These are phyloP conservation scores for Platycheirus rosarum DNA, from an alignment of 2,888 invertebrate species.

Conservation along the genomic window DNA sequence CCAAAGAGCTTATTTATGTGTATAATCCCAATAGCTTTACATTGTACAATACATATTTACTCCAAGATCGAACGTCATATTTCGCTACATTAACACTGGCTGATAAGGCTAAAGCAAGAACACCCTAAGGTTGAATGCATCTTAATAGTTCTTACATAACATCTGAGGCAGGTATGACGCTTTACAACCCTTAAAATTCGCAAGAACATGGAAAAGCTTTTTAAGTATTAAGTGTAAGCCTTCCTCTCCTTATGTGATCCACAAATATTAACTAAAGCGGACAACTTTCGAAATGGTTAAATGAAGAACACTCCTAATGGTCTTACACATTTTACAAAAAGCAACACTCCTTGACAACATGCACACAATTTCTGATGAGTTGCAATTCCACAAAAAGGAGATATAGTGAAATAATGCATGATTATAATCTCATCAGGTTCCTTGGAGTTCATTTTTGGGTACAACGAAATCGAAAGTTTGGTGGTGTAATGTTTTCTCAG, in stretches of 20 bases:
- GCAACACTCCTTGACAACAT: conserved; percentile 6
- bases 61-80: too few relatives aligned
- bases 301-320: conserved; percentile 15
- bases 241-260: conserved; percentile 8
- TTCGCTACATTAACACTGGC: too few relatives aligned
- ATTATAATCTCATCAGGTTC: conserved; percentile 9
- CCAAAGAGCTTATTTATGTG: too few relatives aligned
- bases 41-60: too few relatives aligned
- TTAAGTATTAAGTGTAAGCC: conserved; percentile 21
- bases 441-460: background rate
- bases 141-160: background rate
- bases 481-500: too few relatives aligned
- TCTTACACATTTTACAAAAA: conserved; percentile 3
- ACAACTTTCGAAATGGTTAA: conserved; percentile 14
- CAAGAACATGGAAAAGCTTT: conserved; percentile 39
- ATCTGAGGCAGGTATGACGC: background rate
- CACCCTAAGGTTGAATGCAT: background rate
- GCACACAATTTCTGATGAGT: background rate
- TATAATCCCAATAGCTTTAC: too few relatives aligned
- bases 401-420: conserved; percentile 13
- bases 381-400: background rate
- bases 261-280: conserved; percentile 13
- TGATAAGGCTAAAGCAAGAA: too few relatives aligned
- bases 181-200: background rate
- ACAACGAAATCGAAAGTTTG: conserved; percentile 23